Evolutionary conservation across 2,888 invertebrate genomes (phyloP).

Genomic region (Drosophila monieri): DNA sequence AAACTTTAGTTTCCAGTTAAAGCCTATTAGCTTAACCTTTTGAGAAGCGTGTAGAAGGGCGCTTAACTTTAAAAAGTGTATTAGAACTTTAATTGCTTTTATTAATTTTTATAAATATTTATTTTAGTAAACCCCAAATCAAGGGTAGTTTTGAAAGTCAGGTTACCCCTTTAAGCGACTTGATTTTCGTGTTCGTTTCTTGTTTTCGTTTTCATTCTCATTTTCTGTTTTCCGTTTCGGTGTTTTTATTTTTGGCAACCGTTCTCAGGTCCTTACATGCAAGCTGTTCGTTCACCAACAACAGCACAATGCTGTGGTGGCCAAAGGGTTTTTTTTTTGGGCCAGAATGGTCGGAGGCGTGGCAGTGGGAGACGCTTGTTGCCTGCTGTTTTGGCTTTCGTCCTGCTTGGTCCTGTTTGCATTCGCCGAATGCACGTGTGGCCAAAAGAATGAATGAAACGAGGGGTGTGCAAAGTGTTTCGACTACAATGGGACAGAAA

Average conservation of each 20-base stretch:
- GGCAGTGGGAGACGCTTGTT: slow-evolving; percentile 29
- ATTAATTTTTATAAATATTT: neutral
- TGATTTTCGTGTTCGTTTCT: slow-evolving; percentile 1
- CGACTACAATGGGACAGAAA: neutral
- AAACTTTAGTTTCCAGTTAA: neutral
- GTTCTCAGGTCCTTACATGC: slow-evolving; percentile 55
- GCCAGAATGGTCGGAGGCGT: neutral
- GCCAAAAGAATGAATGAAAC: slow-evolving; percentile 13
- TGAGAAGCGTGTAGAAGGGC: neutral
- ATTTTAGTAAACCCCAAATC: neutral
- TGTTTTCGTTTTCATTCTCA: slow-evolving; percentile 30
- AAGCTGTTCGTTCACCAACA: slow-evolving; percentile 34
- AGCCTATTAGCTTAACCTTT: neutral
- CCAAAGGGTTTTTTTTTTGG: neutral
- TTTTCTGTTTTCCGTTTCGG: slow-evolving; percentile 25
- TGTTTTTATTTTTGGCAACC: slow-evolving; percentile 55
- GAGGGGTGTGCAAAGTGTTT: slow-evolving; percentile 1
- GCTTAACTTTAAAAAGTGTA: too few species aligned
- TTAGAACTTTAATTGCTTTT: neutral
- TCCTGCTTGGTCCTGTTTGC: slow-evolving; percentile 27
- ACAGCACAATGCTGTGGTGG: slow-evolving; percentile 1
- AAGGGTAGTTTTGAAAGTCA: neutral
- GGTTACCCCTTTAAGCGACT: neutral
- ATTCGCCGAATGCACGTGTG: slow-evolving; percentile 28
- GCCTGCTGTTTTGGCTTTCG: slow-evolving; percentile 20